Percentiles rank a stretch among this genome's conserved stretches.
Conservation (phyloP, 2,113 vertebrate genomes). For the Mellivora capensis region DNA sequence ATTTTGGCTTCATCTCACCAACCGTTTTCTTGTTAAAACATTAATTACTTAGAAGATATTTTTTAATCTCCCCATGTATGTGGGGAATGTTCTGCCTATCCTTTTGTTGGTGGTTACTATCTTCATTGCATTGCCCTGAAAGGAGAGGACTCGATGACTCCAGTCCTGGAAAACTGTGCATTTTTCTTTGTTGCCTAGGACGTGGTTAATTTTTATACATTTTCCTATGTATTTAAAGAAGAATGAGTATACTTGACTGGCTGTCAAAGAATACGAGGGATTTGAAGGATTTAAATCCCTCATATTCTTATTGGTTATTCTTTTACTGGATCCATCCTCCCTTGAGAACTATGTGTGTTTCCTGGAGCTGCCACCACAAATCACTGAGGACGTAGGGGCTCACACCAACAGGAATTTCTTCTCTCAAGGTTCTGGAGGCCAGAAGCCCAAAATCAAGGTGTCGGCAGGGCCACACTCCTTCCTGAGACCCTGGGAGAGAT, state of each 20-base stretch:
- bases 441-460: neutral
- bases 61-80: neutral
- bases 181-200: neutral
- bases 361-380: neutral
- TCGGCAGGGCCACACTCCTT: fast-evolving
- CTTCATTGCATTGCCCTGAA: neutral
- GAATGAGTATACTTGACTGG: neutral
- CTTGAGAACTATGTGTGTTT: neutral
- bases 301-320: neutral
- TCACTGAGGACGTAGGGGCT: neutral
- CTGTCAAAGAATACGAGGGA: too few relatives aligned
- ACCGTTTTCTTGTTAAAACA: neutral
- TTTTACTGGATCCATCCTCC: neutral
- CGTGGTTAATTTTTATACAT: neutral
- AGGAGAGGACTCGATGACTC: neutral
- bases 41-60: neutral
- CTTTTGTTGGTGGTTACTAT: neutral
- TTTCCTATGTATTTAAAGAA: neutral
- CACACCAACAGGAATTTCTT: neutral
- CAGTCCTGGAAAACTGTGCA: neutral
- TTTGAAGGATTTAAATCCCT: neutral
- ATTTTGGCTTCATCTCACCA: neutral
- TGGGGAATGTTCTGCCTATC: neutral
- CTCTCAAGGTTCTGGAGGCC: neutral
- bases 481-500: too few relatives aligned